These are phyloP conservation scores for Leptosomus discolor DNA, from an alignment of 2,113 vertebrate genomes.

Conservation along the genomic window DNA sequence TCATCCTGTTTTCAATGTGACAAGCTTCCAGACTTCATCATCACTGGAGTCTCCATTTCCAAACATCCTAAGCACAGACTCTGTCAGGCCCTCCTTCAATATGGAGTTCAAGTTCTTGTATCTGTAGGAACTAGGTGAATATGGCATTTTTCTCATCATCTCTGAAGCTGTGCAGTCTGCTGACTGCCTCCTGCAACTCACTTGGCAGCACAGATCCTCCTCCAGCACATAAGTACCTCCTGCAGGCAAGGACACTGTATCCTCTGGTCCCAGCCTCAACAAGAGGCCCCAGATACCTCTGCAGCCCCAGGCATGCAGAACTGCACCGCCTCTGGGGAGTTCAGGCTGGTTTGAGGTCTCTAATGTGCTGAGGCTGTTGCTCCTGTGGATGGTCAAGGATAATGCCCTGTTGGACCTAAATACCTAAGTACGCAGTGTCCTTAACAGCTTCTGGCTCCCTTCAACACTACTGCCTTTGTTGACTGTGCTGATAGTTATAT, in stretches of 20 bases:
- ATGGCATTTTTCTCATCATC: neutral
- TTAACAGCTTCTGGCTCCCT: neutral
- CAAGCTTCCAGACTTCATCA: neutral
- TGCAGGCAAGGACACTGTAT: neutral
- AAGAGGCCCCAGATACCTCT: neutral
- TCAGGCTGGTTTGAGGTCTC: neutral
- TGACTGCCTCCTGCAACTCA: neutral
- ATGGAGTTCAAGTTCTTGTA: neutral
- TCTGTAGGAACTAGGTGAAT: neutral
- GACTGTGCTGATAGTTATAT: neutral
- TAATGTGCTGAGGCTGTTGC: neutral
- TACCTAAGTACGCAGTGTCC: neutral
- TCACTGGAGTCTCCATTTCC: neutral
- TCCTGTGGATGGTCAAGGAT: neutral
- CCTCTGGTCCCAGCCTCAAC: neutral
- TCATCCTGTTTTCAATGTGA: neutral
- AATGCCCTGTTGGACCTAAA: neutral
- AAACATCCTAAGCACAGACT: neutral
- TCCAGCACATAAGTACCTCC: neutral
- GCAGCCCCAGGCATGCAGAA: neutral
- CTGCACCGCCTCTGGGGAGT: neutral
- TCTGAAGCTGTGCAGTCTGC: neutral
- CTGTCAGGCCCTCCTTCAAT: neutral
- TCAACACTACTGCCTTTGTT: neutral
- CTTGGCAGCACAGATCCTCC: neutral